These are phyloP conservation scores for Chloebia gouldiae DNA, from an alignment of 2,113 vertebrate species.

Conservation along the genomic window DNA sequence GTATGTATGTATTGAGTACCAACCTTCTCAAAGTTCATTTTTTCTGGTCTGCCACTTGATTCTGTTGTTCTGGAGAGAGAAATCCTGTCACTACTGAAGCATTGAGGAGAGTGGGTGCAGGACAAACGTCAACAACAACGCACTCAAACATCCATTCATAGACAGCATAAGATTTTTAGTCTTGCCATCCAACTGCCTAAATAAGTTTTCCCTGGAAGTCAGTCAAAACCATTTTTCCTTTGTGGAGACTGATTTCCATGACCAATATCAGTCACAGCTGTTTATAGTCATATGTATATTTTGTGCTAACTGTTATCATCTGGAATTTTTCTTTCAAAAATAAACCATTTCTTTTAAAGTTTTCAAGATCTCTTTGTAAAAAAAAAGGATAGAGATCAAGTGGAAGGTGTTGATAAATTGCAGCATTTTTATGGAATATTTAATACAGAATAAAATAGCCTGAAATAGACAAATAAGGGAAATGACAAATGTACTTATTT, in stretches of 20 bases:
- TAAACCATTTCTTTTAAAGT: not conserved
- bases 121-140: not conserved
- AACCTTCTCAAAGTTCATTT: not conserved
- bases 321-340: not conserved
- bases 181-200: not conserved
- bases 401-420: not conserved
- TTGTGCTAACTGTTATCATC: not conserved
- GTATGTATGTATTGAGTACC: not conserved
- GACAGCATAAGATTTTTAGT: not conserved
- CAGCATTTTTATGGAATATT: not conserved
- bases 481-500: not conserved
- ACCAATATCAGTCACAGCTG: not conserved
- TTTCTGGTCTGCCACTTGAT: not conserved
- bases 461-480: not conserved
- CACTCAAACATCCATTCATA: accelerated
- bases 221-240: not conserved
- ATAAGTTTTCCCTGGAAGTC: not conserved
- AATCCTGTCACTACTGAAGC: not conserved
- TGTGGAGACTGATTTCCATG: not conserved
- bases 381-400: not conserved
- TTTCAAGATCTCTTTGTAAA: not conserved
- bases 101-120: not conserved
- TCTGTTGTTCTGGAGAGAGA: not conserved
- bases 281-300: not conserved
- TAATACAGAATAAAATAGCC: not conserved